Evolutionary conservation across 2,888 invertebrate genomes (phyloP).

Genomic region (Caenorhabditis auriculariae): DNA sequence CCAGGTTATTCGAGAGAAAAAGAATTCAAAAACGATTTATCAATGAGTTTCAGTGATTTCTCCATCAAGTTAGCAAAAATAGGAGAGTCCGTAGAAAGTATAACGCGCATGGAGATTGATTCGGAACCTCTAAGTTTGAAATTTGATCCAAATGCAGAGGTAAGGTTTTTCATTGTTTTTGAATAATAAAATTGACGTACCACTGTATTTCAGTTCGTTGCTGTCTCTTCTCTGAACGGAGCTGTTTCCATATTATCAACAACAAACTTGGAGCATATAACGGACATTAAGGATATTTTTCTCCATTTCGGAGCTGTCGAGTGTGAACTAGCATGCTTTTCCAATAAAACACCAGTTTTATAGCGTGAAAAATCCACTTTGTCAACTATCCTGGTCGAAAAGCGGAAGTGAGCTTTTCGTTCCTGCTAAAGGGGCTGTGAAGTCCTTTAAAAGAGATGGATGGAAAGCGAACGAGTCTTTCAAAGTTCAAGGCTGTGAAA

Average conservation of each 20-base stretch:
- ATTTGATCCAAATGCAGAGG: slow-evolving; percentile 17
- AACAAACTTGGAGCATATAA: slow-evolving; percentile 5
- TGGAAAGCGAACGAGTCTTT: slow-evolving; percentile 2
- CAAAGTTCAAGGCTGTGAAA: no score
- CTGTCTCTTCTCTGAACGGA: slow-evolving; percentile 30
- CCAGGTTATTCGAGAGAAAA: slow-evolving; percentile 18
- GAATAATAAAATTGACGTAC: neutral
- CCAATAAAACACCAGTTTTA: neutral
- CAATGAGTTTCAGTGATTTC: no score
- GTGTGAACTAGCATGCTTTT: slow-evolving; percentile 4
- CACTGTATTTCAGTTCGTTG: slow-evolving; percentile 6
- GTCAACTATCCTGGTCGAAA: slow-evolving; percentile 18
- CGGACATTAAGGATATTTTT: slow-evolving; percentile 13
- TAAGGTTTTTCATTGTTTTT: neutral
- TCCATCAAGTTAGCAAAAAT: slow-evolving; percentile 7
- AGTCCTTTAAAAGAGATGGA: slow-evolving; percentile 1
- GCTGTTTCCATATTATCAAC: slow-evolving; percentile 15
- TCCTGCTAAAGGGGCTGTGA: slow-evolving; percentile 22
- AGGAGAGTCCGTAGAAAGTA: slow-evolving; percentile 7
- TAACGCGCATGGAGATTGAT: slow-evolving; percentile 13
- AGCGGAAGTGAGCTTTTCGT: slow-evolving; percentile 21
- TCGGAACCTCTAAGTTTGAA: slow-evolving; percentile 21
- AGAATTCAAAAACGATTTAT: no score
- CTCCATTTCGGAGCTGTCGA: slow-evolving; percentile 20
- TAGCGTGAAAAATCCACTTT: slow-evolving; percentile 15